Evolutionary conservation across 2,113 vertebrate species (phyloP).

Genomic region (Sialia sialis): DNA sequence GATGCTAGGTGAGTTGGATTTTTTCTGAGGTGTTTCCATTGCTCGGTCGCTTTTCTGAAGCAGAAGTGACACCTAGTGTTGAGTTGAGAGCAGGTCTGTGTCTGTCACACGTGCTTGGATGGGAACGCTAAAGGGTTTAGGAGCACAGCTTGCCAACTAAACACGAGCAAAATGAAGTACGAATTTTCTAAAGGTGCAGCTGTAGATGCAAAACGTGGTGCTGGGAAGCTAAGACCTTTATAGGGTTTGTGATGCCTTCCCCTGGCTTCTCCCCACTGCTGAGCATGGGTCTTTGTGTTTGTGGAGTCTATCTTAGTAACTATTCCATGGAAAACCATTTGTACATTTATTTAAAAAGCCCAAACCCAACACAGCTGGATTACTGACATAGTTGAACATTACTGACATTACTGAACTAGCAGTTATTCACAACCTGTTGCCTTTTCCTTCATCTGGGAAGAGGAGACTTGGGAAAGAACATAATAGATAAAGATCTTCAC

Average conservation of each 20-base stretch:
- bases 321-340: background rate
- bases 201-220: background rate
- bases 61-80: constrained; percentile 1
- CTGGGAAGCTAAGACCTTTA: background rate
- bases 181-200: background rate
- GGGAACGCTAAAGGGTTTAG: background rate
- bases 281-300: background rate
- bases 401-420: too few relatives aligned
- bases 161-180: background rate
- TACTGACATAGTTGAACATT: too few relatives aligned
- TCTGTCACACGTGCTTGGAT: background rate
- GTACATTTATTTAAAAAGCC: background rate
- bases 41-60: background rate
- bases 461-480: background rate
- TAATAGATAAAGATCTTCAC: background rate
- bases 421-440: background rate
- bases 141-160: background rate
- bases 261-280: background rate
- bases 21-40: accelerated
- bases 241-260: background rate
- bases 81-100: background rate
- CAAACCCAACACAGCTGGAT: background rate
- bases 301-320: background rate
- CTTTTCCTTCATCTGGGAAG: background rate
- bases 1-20: accelerated